Conservation (phyloP, 1,140 invertebrate species). For the Cecropterus lyciades region DNA sequence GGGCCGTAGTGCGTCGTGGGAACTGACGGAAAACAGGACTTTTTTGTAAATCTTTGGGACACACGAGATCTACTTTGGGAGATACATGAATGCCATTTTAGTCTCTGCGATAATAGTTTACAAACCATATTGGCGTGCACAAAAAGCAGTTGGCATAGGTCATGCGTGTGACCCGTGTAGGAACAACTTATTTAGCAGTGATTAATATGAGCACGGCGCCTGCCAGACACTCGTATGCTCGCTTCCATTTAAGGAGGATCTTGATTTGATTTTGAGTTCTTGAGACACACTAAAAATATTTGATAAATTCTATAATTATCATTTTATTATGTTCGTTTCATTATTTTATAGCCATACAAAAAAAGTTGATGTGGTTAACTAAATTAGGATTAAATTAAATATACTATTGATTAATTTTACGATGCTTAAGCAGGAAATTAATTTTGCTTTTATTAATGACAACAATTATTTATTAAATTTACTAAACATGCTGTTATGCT, state of each 20-base stretch:
- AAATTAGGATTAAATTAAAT: too few species aligned
- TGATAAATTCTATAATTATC: background rate
- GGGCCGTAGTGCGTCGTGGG: slow-evolving; percentile 60
- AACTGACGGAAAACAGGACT: slow-evolving; percentile 61
- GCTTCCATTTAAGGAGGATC: slow-evolving; percentile 36
- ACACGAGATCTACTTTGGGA: slow-evolving; percentile 25
- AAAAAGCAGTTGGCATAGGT: slow-evolving; percentile 18
- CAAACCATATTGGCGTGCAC: slow-evolving; percentile 23
- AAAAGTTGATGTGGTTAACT: too few species aligned
- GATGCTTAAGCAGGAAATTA: background rate
- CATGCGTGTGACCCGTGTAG: slow-evolving; percentile 35
- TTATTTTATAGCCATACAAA: too few species aligned
- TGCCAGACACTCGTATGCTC: slow-evolving; percentile 33
- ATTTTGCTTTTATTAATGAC: background rate
- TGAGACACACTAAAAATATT: background rate
- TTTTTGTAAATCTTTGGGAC: slow-evolving; percentile 50
- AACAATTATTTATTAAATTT: slow-evolving; percentile 1
- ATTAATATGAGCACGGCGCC: slow-evolving; percentile 48
- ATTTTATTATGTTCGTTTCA: background rate
- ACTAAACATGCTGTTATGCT: too few species aligned
- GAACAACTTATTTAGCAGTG: slow-evolving; percentile 45
- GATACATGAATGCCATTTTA: slow-evolving; percentile 25
- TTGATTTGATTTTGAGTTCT: slow-evolving; percentile 11
- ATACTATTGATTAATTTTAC: background rate
- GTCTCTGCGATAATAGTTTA: slow-evolving; percentile 26